phyloP scores from a whole-genome alignment of 2,888 invertebrate species.

The Cecidostiba fungosa region DNA sequence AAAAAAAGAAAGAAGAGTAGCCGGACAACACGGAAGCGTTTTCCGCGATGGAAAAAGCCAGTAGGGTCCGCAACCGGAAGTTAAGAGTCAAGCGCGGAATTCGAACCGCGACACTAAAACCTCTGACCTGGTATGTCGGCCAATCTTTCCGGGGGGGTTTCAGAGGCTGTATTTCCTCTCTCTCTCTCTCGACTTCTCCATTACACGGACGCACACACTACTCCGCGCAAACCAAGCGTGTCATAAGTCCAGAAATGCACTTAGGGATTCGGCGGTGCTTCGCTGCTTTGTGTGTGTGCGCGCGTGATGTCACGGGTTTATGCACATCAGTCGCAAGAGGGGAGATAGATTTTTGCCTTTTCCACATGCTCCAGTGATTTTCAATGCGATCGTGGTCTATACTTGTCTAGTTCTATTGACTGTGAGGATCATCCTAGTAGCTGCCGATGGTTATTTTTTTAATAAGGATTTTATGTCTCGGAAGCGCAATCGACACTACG shows the following conservation, averaged over 20 bases:
- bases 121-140: constrained; percentile 74
- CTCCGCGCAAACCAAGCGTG: constrained; percentile 31
- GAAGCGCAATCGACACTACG: background rate
- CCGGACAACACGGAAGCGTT: background rate
- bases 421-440: background rate
- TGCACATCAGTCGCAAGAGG: background rate
- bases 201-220: background rate
- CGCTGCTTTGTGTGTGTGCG: background rate
- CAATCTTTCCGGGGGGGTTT: constrained; percentile 70
- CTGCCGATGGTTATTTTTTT: background rate
- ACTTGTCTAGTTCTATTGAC: background rate
- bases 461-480: background rate
- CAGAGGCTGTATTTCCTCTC: constrained; percentile 16
- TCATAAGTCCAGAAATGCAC: constrained; percentile 52
- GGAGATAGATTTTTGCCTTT: background rate
- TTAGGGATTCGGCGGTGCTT: constrained; percentile 29
- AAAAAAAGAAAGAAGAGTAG: background rate
- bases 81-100: constrained; percentile 68
- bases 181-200: constrained; percentile 1
- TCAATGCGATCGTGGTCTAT: background rate
- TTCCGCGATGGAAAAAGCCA: background rate
- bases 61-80: background rate
- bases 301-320: background rate
- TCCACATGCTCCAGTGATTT: background rate
- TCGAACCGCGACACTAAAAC: constrained; percentile 73